These are phyloP conservation scores for Rhinella marina DNA, from an alignment of 2,797 vertebrate genomes.

Conservation along the genomic window DNA sequence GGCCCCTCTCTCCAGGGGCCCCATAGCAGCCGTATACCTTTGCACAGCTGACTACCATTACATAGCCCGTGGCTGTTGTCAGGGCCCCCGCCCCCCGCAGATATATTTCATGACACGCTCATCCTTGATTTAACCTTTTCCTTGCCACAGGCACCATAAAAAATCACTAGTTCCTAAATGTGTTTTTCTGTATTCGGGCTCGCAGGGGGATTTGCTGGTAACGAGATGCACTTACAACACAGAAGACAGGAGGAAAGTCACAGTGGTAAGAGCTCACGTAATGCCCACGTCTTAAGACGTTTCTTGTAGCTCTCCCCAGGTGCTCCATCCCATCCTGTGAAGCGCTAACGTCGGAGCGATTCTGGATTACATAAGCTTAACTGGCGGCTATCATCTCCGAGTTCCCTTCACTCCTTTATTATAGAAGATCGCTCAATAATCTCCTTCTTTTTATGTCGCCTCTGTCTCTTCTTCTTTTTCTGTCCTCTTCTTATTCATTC, in stretches of 20 bases:
- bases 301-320: constrained; percentile 21
- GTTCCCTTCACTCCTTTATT: background rate
- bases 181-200: background rate
- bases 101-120: too few relatives aligned
- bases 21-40: too few relatives aligned
- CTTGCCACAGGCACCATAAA: background rate
- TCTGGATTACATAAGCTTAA: constrained; percentile 14
- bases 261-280: constrained; percentile 81
- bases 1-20: too few relatives aligned
- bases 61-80: too few relatives aligned
- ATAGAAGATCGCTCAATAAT: background rate
- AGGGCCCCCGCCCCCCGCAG: too few relatives aligned
- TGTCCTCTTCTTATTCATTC: background rate
- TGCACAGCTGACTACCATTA: too few relatives aligned
- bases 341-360: constrained; percentile 1
- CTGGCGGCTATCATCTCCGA: background rate
- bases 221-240: constrained; percentile 92
- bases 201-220: constrained; percentile 86
- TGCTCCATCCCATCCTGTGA: background rate
- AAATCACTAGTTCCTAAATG: too few relatives aligned
- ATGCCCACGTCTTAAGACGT: background rate
- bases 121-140: background rate
- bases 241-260: constrained; percentile 77
- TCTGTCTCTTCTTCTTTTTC: background rate
- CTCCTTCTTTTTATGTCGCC: background rate